These are phyloP conservation scores for Chlamydotis undulata DNA, from an alignment of 2,113 vertebrate species.

Conservation along the genomic window DNA sequence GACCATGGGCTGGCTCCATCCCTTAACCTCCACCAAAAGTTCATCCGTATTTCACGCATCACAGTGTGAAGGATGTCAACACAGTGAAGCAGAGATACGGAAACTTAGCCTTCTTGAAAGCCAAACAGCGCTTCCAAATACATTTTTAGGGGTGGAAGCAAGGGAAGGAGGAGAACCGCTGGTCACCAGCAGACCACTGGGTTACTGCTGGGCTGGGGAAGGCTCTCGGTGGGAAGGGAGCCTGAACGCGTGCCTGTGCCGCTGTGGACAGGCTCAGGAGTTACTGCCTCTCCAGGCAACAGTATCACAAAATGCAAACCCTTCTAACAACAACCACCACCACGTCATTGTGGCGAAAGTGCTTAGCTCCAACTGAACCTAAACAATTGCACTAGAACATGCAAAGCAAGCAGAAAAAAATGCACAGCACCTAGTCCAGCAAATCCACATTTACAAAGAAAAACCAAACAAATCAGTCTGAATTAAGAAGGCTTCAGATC, in stretches of 20 bases:
- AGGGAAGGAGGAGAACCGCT: neutral
- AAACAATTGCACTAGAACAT: neutral
- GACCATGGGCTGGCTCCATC: neutral
- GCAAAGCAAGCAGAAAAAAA: neutral
- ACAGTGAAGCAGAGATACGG: neutral
- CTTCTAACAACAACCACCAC: neutral
- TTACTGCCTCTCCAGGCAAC: neutral
- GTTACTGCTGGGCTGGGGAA: neutral
- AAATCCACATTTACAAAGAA: neutral
- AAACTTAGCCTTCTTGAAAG: neutral
- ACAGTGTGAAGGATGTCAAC: neutral
- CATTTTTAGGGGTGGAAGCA: neutral
- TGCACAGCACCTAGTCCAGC: neutral
- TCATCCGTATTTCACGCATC: neutral
- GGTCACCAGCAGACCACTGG: neutral
- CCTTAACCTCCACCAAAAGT: neutral
- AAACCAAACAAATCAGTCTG: neutral
- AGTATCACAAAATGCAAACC: neutral
- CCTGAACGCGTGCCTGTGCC: neutral
- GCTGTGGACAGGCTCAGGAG: neutral
- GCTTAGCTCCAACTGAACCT: neutral
- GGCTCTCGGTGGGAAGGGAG: neutral
- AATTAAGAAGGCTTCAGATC: conserved; percentile 7
- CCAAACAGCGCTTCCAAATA: neutral
- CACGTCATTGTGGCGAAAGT: neutral